Evolutionary conservation across 2,888 invertebrate species (phyloP).

Genomic region (Crossocerus cetratus): DNA sequence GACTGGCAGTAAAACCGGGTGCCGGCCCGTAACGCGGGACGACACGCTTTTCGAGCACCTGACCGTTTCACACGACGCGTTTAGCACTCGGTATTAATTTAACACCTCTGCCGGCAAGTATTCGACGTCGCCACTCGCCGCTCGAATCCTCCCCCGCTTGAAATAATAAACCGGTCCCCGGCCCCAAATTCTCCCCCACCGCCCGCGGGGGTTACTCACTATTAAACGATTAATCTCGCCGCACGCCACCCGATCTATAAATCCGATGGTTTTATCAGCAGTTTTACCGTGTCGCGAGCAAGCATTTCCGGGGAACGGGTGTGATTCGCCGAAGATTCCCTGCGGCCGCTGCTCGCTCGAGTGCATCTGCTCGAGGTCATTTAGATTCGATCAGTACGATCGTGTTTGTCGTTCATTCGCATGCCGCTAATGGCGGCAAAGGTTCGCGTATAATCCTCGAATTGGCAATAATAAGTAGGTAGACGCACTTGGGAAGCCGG

Average conservation of each 20-base stretch:
- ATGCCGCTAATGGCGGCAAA: not conserved
- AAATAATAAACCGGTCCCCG: slow-evolving; percentile 57
- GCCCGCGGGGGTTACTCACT: not conserved
- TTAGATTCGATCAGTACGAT: slow-evolving; percentile 2
- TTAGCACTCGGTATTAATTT: slow-evolving; percentile 67
- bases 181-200: not conserved
- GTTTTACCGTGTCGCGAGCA: not conserved
- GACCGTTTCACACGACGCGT: slow-evolving; percentile 72
- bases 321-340: not conserved
- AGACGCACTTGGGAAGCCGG: no score
- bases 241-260: not conserved
- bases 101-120: slow-evolving; percentile 47
- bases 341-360: not conserved
- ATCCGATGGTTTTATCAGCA: not conserved
- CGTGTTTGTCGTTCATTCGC: not conserved
- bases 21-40: slow-evolving; percentile 39
- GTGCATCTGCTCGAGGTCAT: not conserved
- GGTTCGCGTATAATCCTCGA: not conserved
- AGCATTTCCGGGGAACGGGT: not conserved
- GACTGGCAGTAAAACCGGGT: slow-evolving; percentile 22
- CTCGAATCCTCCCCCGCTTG: slow-evolving; percentile 27
- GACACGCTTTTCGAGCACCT: slow-evolving; percentile 66
- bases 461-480: no score
- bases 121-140: slow-evolving; percentile 21
- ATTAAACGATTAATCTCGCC: slow-evolving; percentile 2